Evolutionary conservation across 2,113 vertebrate species (phyloP), one percentile per base, ranked within the genome.

Genomic region (Arizona elegans): DNA sequence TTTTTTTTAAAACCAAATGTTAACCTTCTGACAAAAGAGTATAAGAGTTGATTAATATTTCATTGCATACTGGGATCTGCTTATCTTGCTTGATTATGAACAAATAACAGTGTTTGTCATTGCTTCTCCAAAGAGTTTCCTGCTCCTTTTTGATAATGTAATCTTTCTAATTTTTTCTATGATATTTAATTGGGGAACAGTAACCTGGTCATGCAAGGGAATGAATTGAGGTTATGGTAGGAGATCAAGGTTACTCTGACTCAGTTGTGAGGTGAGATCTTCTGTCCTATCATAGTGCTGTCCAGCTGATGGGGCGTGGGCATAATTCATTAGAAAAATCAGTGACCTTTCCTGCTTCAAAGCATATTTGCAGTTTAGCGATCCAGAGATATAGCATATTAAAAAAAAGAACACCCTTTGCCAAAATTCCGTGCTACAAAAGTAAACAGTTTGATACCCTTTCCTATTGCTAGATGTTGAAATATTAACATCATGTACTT

Each of bases 371-470:
- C 58, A 75, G n/a, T 87, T 54, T 50, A 86, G 47, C 89, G 47
- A 92, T 91, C n/a, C 86, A 86, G 47, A 94, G 87, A 92, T 87
- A 47, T 26, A 17, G 86, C 58, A 43, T 24, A 59, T 93, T 70
- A n/a, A 15, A n/a, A n/a, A 91, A 62, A 92, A 87, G 93, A 91
- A 23, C 90, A 90, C 50, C 90, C 86, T 89, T n/a, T 90, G 92
- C 26, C 5, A 90, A 54, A 92, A 91, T 93, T n/a, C 21, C 1
- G 11, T 90, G 91, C 90, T 81, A 15, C 29, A 93, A 13, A 59
- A 70, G 56, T 0, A 87, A 89, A 10, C 24, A 54, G 92, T 95
- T 94, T 90, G 53, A 23, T 86, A 91, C 54, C 93, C 70, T 87
- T 75, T 86, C 85, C 86, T 43, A 56, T 24, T 89, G 86, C 50